These are phyloP conservation scores for Tylochromis polylepis DNA, from an alignment of 2,113 vertebrate genomes.

Conservation along the genomic window DNA sequence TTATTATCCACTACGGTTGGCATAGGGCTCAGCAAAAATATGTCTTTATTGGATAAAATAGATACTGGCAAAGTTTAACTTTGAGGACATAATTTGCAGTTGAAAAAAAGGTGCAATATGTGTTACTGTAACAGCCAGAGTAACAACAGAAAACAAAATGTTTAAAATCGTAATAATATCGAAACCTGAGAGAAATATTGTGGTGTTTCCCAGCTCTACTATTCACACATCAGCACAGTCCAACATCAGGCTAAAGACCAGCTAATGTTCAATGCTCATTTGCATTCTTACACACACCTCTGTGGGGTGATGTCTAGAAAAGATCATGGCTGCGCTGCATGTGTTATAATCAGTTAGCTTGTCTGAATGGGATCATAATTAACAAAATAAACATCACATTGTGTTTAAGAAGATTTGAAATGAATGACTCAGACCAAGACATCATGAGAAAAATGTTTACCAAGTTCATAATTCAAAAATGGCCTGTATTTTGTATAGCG, in stretches of 20 bases:
- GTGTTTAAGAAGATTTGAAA: not conserved
- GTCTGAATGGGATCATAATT: not conserved
- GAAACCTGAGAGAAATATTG: not conserved
- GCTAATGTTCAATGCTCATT: not conserved
- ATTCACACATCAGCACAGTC: not conserved
- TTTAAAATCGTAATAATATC: not conserved
- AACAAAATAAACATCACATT: not conserved
- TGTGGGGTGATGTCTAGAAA: not conserved
- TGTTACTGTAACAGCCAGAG: not conserved
- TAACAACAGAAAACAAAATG: not conserved
- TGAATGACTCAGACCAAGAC: not conserved
- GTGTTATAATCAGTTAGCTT: not conserved
- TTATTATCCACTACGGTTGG: not conserved
- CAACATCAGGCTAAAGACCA: not conserved
- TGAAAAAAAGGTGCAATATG: not conserved
- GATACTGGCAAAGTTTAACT: not conserved
- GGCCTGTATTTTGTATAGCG: no score
- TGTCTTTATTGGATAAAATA: not conserved
- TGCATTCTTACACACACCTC: not conserved
- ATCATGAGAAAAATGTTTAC: not conserved
- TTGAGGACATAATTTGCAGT: not conserved
- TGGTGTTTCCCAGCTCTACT: not conserved
- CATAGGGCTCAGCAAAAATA: not conserved
- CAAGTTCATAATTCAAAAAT: not conserved
- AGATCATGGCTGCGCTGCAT: not conserved